phyloP scores from a whole-genome alignment of 35 echinoderm and acorn worm species.

The Ophiothrix spiculata region DNA sequence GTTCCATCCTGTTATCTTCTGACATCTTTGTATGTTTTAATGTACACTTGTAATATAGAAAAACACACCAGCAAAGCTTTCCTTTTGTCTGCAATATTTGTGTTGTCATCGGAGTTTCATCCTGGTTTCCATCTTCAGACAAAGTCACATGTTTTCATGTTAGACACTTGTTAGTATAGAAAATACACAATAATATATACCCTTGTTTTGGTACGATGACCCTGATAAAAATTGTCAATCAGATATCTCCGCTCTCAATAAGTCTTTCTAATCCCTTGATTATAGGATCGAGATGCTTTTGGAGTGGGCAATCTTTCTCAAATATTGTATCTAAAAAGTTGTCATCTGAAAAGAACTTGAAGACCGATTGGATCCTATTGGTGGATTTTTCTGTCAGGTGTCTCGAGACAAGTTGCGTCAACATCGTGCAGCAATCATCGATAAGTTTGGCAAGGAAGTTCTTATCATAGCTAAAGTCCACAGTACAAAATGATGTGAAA shows the following conservation, averaged over 20 bases:
- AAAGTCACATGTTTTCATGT: too few species aligned
- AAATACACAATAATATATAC: too few species aligned
- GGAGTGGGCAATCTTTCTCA: conserved; percentile 69
- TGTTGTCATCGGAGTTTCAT: too few species aligned
- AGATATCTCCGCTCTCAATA: conserved; percentile 63
- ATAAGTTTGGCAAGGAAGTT: conserved; percentile 59
- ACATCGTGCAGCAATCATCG: conserved; percentile 56
- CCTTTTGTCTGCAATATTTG: too few species aligned
- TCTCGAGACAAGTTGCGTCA: conserved; percentile 56
- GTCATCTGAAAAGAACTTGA: conserved; percentile 78
- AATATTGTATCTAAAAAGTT: conserved; percentile 82
- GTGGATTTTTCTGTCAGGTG: conserved; percentile 89
- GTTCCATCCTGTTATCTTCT: too few species aligned
- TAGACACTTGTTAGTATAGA: too few species aligned
- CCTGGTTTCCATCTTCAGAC: too few species aligned
- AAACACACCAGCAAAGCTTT: too few species aligned
- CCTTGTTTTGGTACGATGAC: too few species aligned
- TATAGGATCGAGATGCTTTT: conserved; percentile 60
- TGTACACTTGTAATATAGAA: too few species aligned
- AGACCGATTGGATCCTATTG: conserved; percentile 65
- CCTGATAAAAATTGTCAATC: too few species aligned
- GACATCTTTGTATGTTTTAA: too few species aligned
- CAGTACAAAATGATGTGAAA: conserved; percentile 82
- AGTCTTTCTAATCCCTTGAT: conserved; percentile 79
- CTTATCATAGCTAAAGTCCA: conserved; percentile 84